These are phyloP conservation scores for Vulpes lagopus DNA, from an alignment of 2,113 vertebrate genomes.

Conservation along the genomic window DNA sequence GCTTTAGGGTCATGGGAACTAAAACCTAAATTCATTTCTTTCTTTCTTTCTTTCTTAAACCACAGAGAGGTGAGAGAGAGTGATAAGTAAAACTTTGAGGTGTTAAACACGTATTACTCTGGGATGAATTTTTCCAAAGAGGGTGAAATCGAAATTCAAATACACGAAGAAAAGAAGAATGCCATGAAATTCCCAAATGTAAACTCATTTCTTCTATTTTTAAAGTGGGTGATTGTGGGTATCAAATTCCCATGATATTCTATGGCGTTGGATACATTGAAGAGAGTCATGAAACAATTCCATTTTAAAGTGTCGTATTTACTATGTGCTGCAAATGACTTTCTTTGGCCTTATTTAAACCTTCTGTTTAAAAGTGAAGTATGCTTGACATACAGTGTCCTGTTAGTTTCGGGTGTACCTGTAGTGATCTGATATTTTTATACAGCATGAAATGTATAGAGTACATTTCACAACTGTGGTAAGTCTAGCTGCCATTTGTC, in stretches of 20 bases:
- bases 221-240: not conserved
- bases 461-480: not conserved
- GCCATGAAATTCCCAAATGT: not conserved
- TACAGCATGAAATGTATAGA: not conserved
- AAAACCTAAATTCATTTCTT: not conserved
- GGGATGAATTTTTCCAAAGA: not conserved
- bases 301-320: constrained; percentile 1
- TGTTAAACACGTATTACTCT: not conserved
- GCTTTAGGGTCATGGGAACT: not conserved
- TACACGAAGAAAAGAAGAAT: not conserved
- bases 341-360: not conserved
- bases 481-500: not conserved
- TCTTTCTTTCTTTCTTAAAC: not conserved
- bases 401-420: not conserved
- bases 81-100: constrained; percentile 20
- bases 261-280: not conserved
- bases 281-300: not conserved
- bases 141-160: not conserved
- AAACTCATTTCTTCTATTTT: constrained; percentile 9
- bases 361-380: not conserved
- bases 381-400: not conserved
- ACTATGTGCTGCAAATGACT: not conserved
- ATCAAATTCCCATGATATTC: not conserved
- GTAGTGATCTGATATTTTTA: not conserved
- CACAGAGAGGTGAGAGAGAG: not conserved